Base-by-base conservation (phyloP, 2,113 vertebrate genomes). In the Raja brachyura region DNA sequence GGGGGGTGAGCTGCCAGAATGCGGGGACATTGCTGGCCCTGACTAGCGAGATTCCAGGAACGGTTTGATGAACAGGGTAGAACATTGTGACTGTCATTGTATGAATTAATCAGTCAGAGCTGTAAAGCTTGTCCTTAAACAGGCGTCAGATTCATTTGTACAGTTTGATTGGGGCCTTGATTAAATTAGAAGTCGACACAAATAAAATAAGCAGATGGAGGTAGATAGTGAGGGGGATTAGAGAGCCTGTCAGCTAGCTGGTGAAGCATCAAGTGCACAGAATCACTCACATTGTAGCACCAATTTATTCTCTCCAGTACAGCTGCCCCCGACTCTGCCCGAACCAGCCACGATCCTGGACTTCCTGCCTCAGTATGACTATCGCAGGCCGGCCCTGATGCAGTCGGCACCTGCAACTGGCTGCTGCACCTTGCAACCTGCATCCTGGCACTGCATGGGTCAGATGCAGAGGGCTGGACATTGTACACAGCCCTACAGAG, bases 71-170 rank as follows among this genome's bases (percentile, higher is more conserved):
- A 97, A 96, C 97, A 96, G 95, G 94, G 96, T 96, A 97, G 97
- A 97, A 97, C 96, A 97, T 97, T 94, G 93, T 88, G 93, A 96
- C 95, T 97, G 96, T 96, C 96, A 86, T 95, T 94, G 90, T 95
- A 96, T 86, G 96, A 97, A 96, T 97, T 96, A 97, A 97, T 97
- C 96, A 96, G 95, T 94, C 96, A 94, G 96, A 96, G 28, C 95
- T 18, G 95, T 95, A 95, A 94, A 96, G 95, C 94, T 94, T 96
- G 96, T 90, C 94, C 95, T 96, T 95, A 96, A 96, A 97, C 95
- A 94, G 96, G 96, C 94, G 94, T 95, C 95, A 95, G 94, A 95
- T 95, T 93, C 93, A 95, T 93, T 93, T 96, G 95, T 95, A 94
- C 94, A 96, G 93, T 95, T 96, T 95, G 95, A 95, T 95, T 95